Percentiles rank a stretch among this genome's conserved stretches.
Evolutionary conservation across 2,888 invertebrate species (phyloP).

Genomic region (Plutella xylostella): DNA sequence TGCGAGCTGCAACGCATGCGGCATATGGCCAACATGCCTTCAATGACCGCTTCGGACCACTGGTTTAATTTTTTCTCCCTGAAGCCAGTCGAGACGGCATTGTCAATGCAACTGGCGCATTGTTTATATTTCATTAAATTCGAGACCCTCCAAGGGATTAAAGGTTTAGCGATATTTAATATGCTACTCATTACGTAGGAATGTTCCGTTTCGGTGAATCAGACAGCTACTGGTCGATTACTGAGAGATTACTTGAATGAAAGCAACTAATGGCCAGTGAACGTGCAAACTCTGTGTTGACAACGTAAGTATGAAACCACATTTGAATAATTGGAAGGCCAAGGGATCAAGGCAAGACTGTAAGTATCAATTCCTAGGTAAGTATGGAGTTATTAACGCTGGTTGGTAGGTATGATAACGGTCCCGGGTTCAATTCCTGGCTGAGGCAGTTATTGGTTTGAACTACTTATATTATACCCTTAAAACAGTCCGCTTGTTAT

Average conservation of each 20-base stretch:
- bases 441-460: no score
- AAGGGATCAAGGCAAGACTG: no score
- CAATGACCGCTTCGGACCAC: slow-evolving; percentile 28
- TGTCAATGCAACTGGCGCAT: slow-evolving; percentile 27
- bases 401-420: no score
- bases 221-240: slow-evolving; percentile 15
- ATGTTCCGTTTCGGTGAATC: slow-evolving; percentile 2
- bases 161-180: slow-evolving; percentile 2
- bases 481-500: slow-evolving; percentile 16
- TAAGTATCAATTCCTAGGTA: no score
- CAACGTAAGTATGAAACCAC: slow-evolving; percentile 15
- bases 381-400: no score
- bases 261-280: slow-evolving; percentile 18
- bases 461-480: slow-evolving; percentile 11
- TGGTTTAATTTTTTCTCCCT: slow-evolving; percentile 35
- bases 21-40: slow-evolving; percentile 59
- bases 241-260: slow-evolving; percentile 20
- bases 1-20: slow-evolving; percentile 30
- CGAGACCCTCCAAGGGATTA: slow-evolving; percentile 10
- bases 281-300: slow-evolving; percentile 15
- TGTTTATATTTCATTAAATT: slow-evolving; percentile 25
- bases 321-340: no score
- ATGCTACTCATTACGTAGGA: neutral
- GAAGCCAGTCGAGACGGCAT: neutral
- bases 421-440: no score